Evolutionary conservation across 2,113 vertebrate species (phyloP), one percentile per base, ranked within the genome.

Genomic region (Neoarius graeffei): DNA sequence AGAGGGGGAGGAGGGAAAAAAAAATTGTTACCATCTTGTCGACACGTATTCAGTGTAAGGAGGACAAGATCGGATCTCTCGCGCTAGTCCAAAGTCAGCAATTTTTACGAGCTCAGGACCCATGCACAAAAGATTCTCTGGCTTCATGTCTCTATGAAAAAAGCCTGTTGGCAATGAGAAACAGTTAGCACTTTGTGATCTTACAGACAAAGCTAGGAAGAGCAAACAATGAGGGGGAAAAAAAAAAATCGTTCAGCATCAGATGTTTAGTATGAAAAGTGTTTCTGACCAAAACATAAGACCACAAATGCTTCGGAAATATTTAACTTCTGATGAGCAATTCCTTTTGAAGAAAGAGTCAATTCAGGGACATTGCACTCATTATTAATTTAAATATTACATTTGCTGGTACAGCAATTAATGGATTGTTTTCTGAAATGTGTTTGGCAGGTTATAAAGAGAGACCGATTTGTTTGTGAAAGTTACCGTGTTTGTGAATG

Each of bases 61-160:
- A 56, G 98, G 98, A 86, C 97, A 97, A 87, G 98, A 99, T 91
- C 98, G 96, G 82, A 99, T 96, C 92, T 99, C 98, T 94, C 98
- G 95, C 54, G 98, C 98, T 92, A 99, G 94, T 83, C 98, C 98
- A 94, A 99, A 99, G 92, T 99, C 98, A 85, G 97, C 98, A 91
- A 99, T 99, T 96, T 99, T 99, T 62, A 99, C 96, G 90, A 99
- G 96, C 85, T 99, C 98, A 90, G 98, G 98, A 35, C 98, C 98
- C 96, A 98, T 99, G 90, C 98, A 99, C 66, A 99, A 94, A 92
- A 99, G 95, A 83, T 99, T 99, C 94, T 99, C 98, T 71, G 98
- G 98, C 90, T 99, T 99, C 97, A 99, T 97, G 92, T 99, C 98
- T 87, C 98, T 96, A 88, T 99, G 98, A 92, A 99, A 99, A 93